These are phyloP conservation scores for Tanaodytes sp. DNA, from an alignment of 2,888 invertebrate genomes.

Conservation along the genomic window DNA sequence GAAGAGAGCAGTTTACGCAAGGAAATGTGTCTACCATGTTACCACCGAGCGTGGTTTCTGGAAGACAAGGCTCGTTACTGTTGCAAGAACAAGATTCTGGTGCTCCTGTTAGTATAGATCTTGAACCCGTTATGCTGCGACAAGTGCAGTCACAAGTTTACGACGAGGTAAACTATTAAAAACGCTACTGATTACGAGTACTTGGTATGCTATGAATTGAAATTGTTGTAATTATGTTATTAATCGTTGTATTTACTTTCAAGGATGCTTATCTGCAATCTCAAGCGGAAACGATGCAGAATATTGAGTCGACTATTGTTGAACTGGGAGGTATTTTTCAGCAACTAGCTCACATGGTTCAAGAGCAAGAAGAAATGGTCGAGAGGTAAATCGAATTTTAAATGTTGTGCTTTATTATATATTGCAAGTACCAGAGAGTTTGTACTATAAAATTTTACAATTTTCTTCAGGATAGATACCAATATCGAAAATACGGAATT, in stretches of 20 bases:
- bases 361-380: constrained; percentile 98
- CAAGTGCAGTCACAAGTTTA: constrained; percentile 70
- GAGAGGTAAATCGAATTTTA: constrained; percentile 76
- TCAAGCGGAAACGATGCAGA: constrained; percentile 98
- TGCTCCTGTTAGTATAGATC: constrained; percentile 83
- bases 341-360: constrained; percentile 96
- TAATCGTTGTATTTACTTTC: no score
- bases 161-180: constrained; percentile 60
- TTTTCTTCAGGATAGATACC: constrained; percentile 92
- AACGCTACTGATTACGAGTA: no score
- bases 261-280: constrained; percentile 90
- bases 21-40: constrained; percentile 78
- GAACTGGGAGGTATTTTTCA: constrained; percentile 99
- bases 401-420: neutral
- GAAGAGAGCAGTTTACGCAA: constrained; percentile 93
- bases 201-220: no score
- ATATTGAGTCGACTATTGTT: constrained; percentile 98
- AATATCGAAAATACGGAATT: constrained; percentile 96
- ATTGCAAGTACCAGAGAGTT: no score
- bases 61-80: constrained; percentile 71
- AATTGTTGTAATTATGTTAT: no score
- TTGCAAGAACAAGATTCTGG: constrained; percentile 68
- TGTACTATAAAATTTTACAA: no score
- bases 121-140: constrained; percentile 78
- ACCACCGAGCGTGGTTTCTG: constrained; percentile 77